Conservation (phyloP, 2,113 vertebrate species). For the Prietella phreatophila region DNA sequence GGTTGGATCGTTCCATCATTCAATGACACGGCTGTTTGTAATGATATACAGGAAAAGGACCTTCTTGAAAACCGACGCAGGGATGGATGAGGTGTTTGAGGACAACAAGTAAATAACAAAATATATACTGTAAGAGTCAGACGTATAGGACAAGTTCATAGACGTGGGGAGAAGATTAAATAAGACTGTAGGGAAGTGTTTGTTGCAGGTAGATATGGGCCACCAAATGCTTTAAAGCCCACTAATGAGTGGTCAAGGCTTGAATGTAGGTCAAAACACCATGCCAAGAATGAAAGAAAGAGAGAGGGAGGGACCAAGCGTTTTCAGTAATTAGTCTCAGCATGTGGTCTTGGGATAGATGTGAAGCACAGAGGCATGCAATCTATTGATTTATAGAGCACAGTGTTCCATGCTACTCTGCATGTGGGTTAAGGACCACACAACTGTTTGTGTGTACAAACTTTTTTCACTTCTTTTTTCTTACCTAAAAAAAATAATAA, state of each 20-base stretch:
- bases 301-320: slow-evolving; percentile 46
- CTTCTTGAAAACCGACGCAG: neutral
- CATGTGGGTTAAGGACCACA: neutral
- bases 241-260: slow-evolving; percentile 45
- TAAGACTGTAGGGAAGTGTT: slow-evolving; percentile 12
- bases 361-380: slow-evolving; percentile 71
- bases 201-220: slow-evolving; percentile 20
- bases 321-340: slow-evolving; percentile 79
- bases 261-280: slow-evolving; percentile 67
- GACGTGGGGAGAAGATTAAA: neutral
- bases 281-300: slow-evolving; percentile 38
- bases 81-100: neutral
- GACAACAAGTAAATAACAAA: neutral
- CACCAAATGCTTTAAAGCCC: neutral
- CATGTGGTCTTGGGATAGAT: slow-evolving; percentile 73
- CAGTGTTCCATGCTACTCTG: neutral
- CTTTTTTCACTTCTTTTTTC: neutral
- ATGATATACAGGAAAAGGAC: neutral
- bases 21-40: neutral
- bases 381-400: slow-evolving; percentile 71
- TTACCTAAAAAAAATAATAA: neutral
- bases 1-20: neutral
- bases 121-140: neutral
- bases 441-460: neutral
- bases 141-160: neutral